Conservation (phyloP, 2,113 vertebrate species). For the Pipra filicauda region DNA sequence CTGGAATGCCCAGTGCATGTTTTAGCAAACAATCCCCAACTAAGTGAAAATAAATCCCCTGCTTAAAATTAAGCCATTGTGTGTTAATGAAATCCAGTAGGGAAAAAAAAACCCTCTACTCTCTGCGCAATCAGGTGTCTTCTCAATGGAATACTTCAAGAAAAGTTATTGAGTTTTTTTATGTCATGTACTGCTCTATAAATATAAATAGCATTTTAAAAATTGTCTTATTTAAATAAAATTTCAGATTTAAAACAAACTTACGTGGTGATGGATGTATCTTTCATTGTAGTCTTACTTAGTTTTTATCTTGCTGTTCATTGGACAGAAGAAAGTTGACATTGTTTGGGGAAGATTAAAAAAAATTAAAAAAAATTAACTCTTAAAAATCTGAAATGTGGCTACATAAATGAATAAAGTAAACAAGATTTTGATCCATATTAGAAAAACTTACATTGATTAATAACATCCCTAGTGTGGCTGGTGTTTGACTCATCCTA, state of each 20-base stretch:
- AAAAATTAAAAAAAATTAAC: background rate
- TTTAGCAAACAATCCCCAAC: slow-evolving; percentile 10
- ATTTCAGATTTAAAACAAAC: background rate
- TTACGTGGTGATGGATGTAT: background rate
- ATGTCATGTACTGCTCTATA: background rate
- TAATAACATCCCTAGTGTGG: background rate
- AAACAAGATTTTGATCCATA: background rate
- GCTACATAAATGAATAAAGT: background rate
- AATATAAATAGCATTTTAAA: background rate
- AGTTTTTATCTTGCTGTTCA: background rate
- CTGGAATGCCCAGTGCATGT: background rate
- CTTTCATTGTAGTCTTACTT: background rate
- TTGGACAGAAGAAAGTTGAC: background rate
- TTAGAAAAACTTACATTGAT: background rate
- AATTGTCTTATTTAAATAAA: background rate
- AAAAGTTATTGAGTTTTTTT: background rate
- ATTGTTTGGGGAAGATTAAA: background rate
- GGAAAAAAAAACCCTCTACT: background rate
- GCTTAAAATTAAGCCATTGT: slow-evolving; percentile 4
- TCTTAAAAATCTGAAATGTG: background rate
- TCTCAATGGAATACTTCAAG: background rate
- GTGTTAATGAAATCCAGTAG: background rate
- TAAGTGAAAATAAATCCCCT: slow-evolving; percentile 38
- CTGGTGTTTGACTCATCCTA: background rate
- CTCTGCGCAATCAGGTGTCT: background rate